Evolutionary conservation across 53 echinoderm and acorn worm species (phyloP), one percentile per base, ranked within the genome.

Genomic region (Echinometra lucunter): DNA sequence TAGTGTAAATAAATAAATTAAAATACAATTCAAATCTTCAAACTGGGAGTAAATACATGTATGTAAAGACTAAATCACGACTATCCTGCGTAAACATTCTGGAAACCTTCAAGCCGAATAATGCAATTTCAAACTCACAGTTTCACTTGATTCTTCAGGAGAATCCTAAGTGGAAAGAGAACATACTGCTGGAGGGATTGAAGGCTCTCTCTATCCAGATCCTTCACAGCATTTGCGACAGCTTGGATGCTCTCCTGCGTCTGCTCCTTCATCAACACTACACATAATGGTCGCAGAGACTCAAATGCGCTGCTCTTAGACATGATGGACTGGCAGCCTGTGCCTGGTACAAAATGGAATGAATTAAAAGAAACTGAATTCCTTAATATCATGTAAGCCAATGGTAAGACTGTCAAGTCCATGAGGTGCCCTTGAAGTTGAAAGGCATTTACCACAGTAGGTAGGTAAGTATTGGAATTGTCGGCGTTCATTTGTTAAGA

Each of bases 181-280:
- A 98, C 81, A 69, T 98, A 98, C 82, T 98, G 97, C 69, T 98
- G 97, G 18, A 98, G 94, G n/a, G 96, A 92, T 70, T 97, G 96
- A 44, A 98, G 78, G 18, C 70, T 66, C 30, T 90, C 95, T 30
- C 85, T 28, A 40, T 94, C 97, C 47, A 95, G 58, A 32, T 67
- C 63, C 19, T 92, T 25, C 1, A 98, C 85, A 44, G 93, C 35
- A 23, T 37, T 45, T 9, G 57, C 57, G 27, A 98, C 93, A 19
- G 60, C 89, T 49, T 82, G 44, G 66, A 97, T 87, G 37, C 85
- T 80, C 8, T 75, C 58, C 17, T 92, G 66, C 2, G 96, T 94
- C 17, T 96, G 96, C 34, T 95, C 94, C 67, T 97, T 98, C 47
- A 97, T 94, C 88, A 98, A 74, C 57, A 44, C 72, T n/a, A 98